These are phyloP conservation scores for Tamandua tetradactyla DNA, from an alignment of 2,797 vertebrate genomes.

Conservation along the genomic window DNA sequence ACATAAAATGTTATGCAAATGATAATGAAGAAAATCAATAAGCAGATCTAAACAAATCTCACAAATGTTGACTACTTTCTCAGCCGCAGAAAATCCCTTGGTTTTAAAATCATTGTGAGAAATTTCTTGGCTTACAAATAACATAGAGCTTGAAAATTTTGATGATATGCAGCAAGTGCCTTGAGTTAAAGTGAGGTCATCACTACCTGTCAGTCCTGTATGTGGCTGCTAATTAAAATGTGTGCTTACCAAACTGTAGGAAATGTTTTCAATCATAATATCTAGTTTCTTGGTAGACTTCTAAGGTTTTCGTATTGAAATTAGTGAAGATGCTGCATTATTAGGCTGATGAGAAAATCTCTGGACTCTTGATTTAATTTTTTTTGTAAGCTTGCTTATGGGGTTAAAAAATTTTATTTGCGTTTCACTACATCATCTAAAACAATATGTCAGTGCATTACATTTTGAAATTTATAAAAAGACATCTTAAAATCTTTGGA, in stretches of 20 bases:
- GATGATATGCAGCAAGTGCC: background rate
- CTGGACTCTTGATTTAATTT: background rate
- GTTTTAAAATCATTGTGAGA: conserved; percentile 33
- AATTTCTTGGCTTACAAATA: background rate
- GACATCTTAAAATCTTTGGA: background rate
- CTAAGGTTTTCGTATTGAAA: conserved; percentile 9
- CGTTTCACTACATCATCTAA: background rate
- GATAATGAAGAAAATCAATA: background rate
- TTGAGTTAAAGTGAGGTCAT: background rate
- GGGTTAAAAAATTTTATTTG: conserved; percentile 44
- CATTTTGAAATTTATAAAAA: background rate
- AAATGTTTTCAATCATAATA: background rate
- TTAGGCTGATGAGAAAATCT: conserved; percentile 52
- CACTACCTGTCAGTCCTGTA: background rate
- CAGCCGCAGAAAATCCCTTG: background rate
- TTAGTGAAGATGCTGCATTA: conserved; percentile 30
- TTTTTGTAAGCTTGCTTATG: conserved; percentile 25
- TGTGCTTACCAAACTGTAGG: background rate
- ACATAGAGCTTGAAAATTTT: conserved; percentile 2
- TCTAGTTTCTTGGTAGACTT: conserved; percentile 15
- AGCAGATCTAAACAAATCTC: background rate
- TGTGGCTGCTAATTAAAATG: conserved; percentile 25
- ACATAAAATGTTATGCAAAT: background rate
- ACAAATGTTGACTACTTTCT: background rate
- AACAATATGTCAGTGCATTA: background rate